Evolutionary conservation across 1,140 invertebrate species (phyloP).

Genomic region (Rhyacophila brunnea): DNA sequence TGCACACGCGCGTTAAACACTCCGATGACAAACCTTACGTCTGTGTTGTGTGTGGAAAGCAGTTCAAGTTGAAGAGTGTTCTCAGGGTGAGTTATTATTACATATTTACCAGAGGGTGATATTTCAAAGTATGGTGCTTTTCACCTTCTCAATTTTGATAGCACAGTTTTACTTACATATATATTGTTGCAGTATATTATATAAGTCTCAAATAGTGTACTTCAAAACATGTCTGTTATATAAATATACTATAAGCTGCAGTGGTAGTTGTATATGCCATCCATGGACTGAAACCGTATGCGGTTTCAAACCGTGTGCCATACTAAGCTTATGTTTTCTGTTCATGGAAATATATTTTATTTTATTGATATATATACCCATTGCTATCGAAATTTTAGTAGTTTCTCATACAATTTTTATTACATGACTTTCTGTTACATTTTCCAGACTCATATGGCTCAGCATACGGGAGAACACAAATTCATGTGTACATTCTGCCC

Average conservation of each 20-base stretch:
- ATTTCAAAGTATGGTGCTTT: background rate
- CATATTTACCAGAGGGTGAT: background rate
- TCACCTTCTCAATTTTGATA: background rate
- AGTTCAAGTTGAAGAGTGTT: constrained; percentile 28
- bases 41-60: constrained; percentile 28
- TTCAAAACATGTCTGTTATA: background rate
- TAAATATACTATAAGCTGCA: background rate
- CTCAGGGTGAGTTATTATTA: constrained; percentile 12
- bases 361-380: background rate
- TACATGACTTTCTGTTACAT: background rate
- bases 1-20: constrained; percentile 23
- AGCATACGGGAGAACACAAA: constrained; percentile 22
- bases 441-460: constrained; percentile 23
- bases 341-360: no score
- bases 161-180: no score
- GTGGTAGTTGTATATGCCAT: no score
- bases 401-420: background rate
- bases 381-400: background rate
- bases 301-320: no score
- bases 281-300: no score
- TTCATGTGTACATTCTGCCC: constrained; percentile 22
- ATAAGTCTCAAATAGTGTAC: background rate
- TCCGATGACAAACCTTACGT: constrained; percentile 28
- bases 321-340: no score
- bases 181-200: no score